Base-by-base conservation (phyloP, 92 coral and sea anemone species). In the Phymanthus crucifer region DNA sequence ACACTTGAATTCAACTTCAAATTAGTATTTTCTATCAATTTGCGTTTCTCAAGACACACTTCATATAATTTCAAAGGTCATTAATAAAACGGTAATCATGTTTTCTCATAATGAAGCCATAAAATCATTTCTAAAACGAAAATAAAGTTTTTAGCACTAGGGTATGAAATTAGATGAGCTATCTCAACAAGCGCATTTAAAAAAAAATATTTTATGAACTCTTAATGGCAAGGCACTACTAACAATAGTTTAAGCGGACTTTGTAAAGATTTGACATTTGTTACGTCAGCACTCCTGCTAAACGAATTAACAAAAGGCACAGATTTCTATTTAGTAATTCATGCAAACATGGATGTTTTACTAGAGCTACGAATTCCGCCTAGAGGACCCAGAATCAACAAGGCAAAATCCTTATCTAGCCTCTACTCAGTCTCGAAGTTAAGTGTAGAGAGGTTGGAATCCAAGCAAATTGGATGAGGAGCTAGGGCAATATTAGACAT, bases 401-500 rank as follows among this genome's bases (percentile, higher is more conserved):
- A 27, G 54, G 27, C 65, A 6, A 34, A 29, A 32, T 14, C 24
- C 35, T 73, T n/a, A 27, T 50, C 34, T 50, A 27, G 16, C 11
- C 54, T 14, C 45, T 70, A 5, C 34, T 43, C 64, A 17, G 27
- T 13, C 33, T 31, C 33, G 0, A 32, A 45, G 26, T 71, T 38
- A 38, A 71, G 34, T 12, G 66, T 64, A 29, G 48, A 61, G 34
- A 61, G 0, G 29, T 14, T 26, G 32, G 80, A 33, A 76, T 57
- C 70, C 40, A 58, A 34, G 80, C 71, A 33, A 35, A 40, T 40
- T 17, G 35, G n/a, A 40, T 11, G 43, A 73, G 54, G 26, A 74
- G n/a, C n/a, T n/a, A n/a, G 85, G 85, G 85, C 73, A 82, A 82
- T 82, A 82, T 82, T 26, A 36, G 36, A 66, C 3, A 38, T 26